phyloP scores from a whole-genome alignment of 2,888 invertebrate genomes.

The Ochropleura plecta region DNA sequence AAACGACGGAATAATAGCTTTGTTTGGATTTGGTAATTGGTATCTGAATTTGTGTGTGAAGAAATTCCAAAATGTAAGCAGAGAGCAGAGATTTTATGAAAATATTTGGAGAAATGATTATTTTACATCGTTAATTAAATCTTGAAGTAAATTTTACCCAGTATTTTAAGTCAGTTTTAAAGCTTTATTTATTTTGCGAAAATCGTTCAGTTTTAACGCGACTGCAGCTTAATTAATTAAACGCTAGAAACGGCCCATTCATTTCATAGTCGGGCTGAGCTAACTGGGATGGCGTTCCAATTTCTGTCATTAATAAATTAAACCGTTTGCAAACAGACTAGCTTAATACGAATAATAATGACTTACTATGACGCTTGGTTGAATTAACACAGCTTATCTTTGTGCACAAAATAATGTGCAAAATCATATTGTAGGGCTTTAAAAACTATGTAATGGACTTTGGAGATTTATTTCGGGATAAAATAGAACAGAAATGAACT shows the following conservation, averaged over 20 bases:
- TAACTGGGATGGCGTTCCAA: constrained; percentile 35
- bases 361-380: constrained; percentile 8
- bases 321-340: constrained; percentile 42
- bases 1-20: constrained; percentile 27
- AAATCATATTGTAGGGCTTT: constrained; percentile 6
- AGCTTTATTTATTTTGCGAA: constrained; percentile 12
- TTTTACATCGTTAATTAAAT: constrained; percentile 28
- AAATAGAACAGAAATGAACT: background rate
- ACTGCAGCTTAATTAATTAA: constrained; percentile 36
- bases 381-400: constrained; percentile 10
- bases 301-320: constrained; percentile 50
- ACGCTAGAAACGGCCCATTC: constrained; percentile 22
- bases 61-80: constrained; percentile 10
- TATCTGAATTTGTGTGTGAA: constrained; percentile 21
- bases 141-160: background rate
- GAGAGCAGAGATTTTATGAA: constrained; percentile 6
- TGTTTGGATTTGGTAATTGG: constrained; percentile 44
- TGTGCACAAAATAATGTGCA: constrained; percentile 14
- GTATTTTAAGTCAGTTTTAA: constrained; percentile 24
- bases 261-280: constrained; percentile 41
- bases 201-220: background rate
- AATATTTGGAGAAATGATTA: constrained; percentile 32
- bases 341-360: constrained; percentile 47
- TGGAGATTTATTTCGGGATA: background rate
- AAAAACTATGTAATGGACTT: background rate